A percentile compares a stretch with the other conserved stretches of the same genome.
phyloP scores from a whole-genome alignment of 2,113 vertebrate species.

The Thryonomys swinderianus region DNA sequence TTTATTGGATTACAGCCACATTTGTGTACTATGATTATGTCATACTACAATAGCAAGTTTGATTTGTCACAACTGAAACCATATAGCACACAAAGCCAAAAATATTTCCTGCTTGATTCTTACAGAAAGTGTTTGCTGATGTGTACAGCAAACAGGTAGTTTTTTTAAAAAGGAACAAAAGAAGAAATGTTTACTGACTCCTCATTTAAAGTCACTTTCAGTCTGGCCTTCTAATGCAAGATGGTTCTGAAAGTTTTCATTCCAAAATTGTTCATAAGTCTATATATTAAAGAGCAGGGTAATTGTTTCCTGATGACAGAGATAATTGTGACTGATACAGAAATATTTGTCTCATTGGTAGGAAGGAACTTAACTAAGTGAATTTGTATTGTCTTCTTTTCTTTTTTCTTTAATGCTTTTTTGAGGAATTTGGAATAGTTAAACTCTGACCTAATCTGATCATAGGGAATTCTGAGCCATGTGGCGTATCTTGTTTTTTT shows the following conservation, averaged over 20 bases:
- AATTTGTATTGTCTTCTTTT: conserved; percentile 50
- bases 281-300: conserved; percentile 39
- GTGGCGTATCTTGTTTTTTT: conserved; percentile 45
- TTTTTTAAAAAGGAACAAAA: no score
- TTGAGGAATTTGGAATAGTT: conserved; percentile 53
- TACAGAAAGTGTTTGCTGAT: conserved; percentile 27
- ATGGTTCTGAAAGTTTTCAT: conserved; percentile 18
- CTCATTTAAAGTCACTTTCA: conserved; percentile 34
- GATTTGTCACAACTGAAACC: conserved; percentile 30
- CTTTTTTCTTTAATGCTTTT: conserved; percentile 51
- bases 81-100: conserved; percentile 34
- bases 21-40: conserved; percentile 43
- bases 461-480: conserved; percentile 36
- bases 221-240: conserved; percentile 1
- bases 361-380: conserved; percentile 27
- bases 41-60: conserved; percentile 21
- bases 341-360: conserved; percentile 36
- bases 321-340: conserved; percentile 28
- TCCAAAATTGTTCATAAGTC: conserved; percentile 40
- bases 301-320: conserved; percentile 31
- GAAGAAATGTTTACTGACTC: no score
- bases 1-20: conserved; percentile 44
- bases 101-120: conserved; percentile 35
- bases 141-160: no score
- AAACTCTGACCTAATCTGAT: conserved; percentile 13